Conservation (phyloP, 23 tunicate species). For the Clavelina lepadiformis region DNA sequence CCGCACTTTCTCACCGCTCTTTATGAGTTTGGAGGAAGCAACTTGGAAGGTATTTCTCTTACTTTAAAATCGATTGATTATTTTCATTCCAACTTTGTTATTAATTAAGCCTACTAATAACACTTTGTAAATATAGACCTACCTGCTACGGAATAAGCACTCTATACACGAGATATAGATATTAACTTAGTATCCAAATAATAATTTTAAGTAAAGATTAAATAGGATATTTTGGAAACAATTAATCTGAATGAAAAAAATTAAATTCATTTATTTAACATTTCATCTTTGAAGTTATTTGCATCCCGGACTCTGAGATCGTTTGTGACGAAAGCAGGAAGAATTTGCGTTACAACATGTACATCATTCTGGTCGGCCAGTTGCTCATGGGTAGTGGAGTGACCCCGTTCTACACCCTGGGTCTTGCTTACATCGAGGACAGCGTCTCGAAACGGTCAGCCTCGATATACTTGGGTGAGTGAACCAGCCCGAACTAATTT, state of each 20-base stretch:
- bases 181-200: too few species aligned
- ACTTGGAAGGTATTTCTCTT: conserved; percentile 2
- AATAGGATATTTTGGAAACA: too few species aligned
- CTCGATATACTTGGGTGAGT: conserved; percentile 22
- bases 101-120: too few species aligned
- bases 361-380: conserved; percentile 38
- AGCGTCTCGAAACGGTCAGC: conserved; percentile 23
- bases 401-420: conserved; percentile 30
- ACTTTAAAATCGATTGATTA: too few species aligned
- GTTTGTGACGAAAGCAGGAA: neutral
- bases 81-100: too few species aligned
- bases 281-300: neutral
- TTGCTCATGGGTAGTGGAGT: conserved; percentile 26
- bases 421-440: conserved; percentile 34
- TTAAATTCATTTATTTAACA: too few species aligned
- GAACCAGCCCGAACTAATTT: too few species aligned
- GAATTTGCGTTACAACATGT: conserved; percentile 15
- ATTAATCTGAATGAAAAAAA: too few species aligned
- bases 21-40: conserved; percentile 17
- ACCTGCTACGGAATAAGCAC: too few species aligned
- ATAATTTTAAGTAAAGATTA: too few species aligned
- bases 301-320: neutral
- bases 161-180: too few species aligned
- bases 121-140: too few species aligned
- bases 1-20: conserved; percentile 19